Evolutionary conservation across 2,113 vertebrate species (phyloP).

Genomic region (Sorex araneus): DNA sequence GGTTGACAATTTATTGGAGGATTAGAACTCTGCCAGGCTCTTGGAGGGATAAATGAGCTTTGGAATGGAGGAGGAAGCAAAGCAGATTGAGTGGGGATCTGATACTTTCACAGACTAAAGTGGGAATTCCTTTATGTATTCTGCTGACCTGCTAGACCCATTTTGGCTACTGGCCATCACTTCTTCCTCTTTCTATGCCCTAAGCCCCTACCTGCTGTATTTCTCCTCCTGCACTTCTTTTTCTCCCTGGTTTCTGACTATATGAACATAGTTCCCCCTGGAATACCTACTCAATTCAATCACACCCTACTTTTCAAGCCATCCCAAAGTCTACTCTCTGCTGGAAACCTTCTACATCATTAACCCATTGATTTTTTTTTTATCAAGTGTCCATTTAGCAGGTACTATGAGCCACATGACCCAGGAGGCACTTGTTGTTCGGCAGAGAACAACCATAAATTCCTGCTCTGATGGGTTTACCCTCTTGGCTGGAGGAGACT

Average conservation of each 20-base stretch:
- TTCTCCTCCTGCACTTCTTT: neutral
- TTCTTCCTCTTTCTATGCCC: neutral
- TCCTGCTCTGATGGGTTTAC: neutral
- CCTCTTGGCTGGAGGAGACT: neutral
- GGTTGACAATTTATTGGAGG: neutral
- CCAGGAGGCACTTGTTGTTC: neutral
- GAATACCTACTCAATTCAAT: neutral
- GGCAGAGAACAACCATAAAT: neutral
- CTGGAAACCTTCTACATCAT: neutral
- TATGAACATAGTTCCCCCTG: neutral
- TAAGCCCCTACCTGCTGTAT: neutral
- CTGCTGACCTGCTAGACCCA: neutral
- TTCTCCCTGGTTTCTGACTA: neutral
- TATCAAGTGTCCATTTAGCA: neutral
- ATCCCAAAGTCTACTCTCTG: neutral
- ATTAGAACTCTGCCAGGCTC: neutral
- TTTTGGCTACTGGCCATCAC: neutral
- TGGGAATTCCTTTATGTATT: neutral
- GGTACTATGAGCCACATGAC: fast-evolving
- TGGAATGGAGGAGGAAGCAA: neutral
- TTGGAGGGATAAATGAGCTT: neutral
- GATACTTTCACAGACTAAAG: neutral
- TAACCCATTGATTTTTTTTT: neutral
- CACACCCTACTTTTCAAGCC: neutral
- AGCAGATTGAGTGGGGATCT: neutral